Conservation (phyloP, 2,888 invertebrate genomes). For the Habroteleia sp. region DNA sequence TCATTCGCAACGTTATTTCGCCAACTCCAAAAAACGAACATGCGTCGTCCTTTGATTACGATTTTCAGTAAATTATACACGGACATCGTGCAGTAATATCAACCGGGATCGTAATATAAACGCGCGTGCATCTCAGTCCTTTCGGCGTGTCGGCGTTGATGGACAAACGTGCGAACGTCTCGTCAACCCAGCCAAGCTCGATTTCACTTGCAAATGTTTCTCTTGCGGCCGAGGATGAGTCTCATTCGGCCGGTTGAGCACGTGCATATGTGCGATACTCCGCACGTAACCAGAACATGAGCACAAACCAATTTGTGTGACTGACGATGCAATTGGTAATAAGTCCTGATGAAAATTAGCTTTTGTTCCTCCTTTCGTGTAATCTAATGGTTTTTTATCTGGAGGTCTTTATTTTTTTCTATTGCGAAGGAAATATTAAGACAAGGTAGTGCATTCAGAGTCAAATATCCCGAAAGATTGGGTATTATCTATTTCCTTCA, state of each 20-base stretch:
- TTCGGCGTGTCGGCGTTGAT: slow-evolving; percentile 41
- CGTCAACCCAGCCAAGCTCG: slow-evolving; percentile 71
- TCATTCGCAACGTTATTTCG: slow-evolving; percentile 2
- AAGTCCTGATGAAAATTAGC: too few relatives aligned
- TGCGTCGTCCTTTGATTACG: slow-evolving; percentile 16
- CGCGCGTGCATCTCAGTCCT: slow-evolving; percentile 17
- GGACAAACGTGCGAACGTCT: slow-evolving; percentile 69
- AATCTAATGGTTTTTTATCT: too few relatives aligned
- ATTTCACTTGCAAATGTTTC: slow-evolving; percentile 76
- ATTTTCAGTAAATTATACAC: slow-evolving; percentile 33
- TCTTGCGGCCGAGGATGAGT: slow-evolving; percentile 58
- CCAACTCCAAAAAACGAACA: slow-evolving; percentile 10
- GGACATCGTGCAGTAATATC: slow-evolving; percentile 19
- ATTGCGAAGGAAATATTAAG: too few relatives aligned
- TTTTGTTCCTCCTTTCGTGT: too few relatives aligned
- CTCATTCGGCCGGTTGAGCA: slow-evolving; percentile 30
- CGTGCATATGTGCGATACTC: slow-evolving; percentile 40
- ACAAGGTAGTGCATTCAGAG: too few relatives aligned
- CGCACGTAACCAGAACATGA: slow-evolving; percentile 36
- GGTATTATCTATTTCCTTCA: too few relatives aligned
- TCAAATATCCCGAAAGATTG: too few relatives aligned
- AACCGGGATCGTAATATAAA: slow-evolving; percentile 23
- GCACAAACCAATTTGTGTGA: slow-evolving; percentile 79
- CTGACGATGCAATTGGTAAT: slow-evolving; percentile 80
- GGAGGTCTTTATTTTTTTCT: too few relatives aligned